Percentiles rank a stretch among this genome's conserved stretches.
These are phyloP conservation scores for Drymodes brunneopygia DNA, from an alignment of 2,113 vertebrate genomes.

Conservation along the genomic window DNA sequence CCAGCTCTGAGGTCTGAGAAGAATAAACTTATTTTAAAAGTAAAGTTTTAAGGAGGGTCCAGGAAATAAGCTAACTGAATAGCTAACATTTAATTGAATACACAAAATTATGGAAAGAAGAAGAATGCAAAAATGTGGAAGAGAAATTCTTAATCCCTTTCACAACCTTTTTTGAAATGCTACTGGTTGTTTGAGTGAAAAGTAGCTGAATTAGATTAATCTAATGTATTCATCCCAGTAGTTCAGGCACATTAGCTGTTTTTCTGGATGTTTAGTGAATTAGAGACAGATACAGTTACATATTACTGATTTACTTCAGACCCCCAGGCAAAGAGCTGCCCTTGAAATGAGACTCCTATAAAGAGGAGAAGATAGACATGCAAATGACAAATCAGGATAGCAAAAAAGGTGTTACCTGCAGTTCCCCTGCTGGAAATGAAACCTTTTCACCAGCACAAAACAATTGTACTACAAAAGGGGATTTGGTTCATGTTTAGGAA, in stretches of 20 bases:
- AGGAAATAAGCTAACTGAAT: background rate
- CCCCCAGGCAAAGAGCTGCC: background rate
- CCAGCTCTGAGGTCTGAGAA: background rate
- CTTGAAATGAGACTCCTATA: background rate
- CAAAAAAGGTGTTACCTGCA: background rate
- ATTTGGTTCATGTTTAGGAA: conserved; percentile 9
- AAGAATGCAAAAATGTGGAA: background rate
- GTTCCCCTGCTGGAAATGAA: background rate
- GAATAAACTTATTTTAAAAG: background rate
- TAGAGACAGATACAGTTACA: conserved; percentile 40
- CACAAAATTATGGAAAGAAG: background rate
- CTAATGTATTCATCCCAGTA: conserved; percentile 2
- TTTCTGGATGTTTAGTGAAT: conserved; percentile 41
- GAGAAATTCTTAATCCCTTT: conserved; percentile 13
- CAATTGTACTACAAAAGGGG: background rate
- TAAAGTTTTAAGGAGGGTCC: background rate
- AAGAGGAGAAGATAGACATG: background rate
- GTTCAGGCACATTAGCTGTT: conserved; percentile 21
- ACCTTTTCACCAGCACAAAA: background rate
- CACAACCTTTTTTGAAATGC: background rate
- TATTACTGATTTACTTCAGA: conserved; percentile 13
- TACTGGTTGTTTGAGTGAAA: conserved; percentile 23
- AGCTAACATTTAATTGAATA: background rate
- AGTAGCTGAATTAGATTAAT: conserved; percentile 45
- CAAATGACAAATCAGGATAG: background rate